Percentiles rank a stretch among this genome's conserved stretches.
Evolutionary conservation across 2,888 invertebrate genomes (phyloP).

Genomic region (Nemurella pictetii): DNA sequence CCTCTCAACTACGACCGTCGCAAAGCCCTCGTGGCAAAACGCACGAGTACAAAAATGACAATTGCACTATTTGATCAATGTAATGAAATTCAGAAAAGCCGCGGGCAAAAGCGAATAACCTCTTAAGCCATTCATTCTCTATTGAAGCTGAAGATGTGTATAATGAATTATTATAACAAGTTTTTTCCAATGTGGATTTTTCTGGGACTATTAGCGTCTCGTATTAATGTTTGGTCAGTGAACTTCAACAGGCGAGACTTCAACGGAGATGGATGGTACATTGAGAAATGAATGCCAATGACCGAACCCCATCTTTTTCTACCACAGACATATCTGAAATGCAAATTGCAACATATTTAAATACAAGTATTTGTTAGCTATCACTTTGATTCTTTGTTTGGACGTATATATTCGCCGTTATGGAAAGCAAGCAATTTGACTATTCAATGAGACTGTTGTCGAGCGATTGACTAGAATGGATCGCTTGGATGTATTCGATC

Average conservation of each 20-base stretch:
- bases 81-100: slow-evolving; percentile 14
- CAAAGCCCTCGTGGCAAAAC: no score
- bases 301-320: slow-evolving; percentile 11
- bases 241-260: slow-evolving; percentile 3
- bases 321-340: background rate
- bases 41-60: no score
- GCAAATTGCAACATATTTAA: background rate
- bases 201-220: background rate
- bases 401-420: background rate
- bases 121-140: background rate
- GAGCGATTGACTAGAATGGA: background rate
- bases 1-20: no score
- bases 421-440: background rate
- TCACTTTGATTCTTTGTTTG: background rate
- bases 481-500: no score
- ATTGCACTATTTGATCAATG: background rate
- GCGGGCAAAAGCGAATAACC: slow-evolving; percentile 13
- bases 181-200: slow-evolving; percentile 6
- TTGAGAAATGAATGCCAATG: background rate
- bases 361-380: background rate
- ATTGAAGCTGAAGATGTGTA: slow-evolving; percentile 4
- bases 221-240: slow-evolving; percentile 23
- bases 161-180: slow-evolving; percentile 19
- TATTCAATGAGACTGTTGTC: background rate
- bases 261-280: background rate